A percentile compares a stretch with the other conserved stretches of the same genome.
phyloP scores from a whole-genome alignment of 2,113 vertebrate species.

The Mastomys coucha region DNA sequence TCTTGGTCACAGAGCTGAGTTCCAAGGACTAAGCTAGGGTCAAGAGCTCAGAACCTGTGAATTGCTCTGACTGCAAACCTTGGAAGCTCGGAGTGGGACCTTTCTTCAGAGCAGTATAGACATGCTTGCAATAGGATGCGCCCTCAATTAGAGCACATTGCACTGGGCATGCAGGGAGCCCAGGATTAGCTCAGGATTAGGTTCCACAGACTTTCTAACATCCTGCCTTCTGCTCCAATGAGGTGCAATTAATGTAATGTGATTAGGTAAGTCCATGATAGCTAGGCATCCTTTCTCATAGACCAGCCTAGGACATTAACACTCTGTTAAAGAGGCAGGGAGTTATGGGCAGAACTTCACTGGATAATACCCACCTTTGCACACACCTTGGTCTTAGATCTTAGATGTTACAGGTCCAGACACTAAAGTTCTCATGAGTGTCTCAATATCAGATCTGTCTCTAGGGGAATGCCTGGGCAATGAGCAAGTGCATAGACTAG shows the following conservation, averaged over 20 bases:
- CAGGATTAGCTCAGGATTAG: neutral
- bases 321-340: neutral
- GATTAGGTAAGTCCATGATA: neutral
- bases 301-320: neutral
- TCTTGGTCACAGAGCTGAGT: neutral
- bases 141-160: too few species aligned
- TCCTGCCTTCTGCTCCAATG: neutral
- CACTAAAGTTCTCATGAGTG: neutral
- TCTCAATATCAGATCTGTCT: neutral
- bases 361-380: neutral
- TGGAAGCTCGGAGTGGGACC: neutral
- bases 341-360: neutral
- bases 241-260: neutral
- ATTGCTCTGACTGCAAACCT: neutral
- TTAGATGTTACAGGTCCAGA: neutral
- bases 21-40: neutral
- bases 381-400: neutral
- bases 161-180: neutral
- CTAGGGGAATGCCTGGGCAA: neutral
- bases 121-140: too few species aligned
- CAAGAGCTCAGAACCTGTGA: neutral
- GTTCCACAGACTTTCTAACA: neutral
- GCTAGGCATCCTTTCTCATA: neutral
- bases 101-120: neutral
- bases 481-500: neutral